phyloP scores from a whole-genome alignment of 1,140 invertebrate genomes.

The Lepidotrigona ventralis region DNA sequence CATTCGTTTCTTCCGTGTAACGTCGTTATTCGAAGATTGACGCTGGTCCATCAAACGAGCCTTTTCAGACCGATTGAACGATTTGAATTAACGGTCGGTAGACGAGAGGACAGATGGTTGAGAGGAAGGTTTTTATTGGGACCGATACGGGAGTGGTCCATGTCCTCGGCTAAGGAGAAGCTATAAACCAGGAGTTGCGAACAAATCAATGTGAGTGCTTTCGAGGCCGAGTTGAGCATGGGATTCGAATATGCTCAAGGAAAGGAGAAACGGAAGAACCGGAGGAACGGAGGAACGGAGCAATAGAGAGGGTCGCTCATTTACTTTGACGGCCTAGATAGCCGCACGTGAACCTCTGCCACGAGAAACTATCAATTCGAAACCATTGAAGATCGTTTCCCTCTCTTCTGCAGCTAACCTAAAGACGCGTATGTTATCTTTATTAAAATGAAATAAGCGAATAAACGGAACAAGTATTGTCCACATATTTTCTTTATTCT shows the following conservation, averaged over 20 bases:
- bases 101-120: background rate
- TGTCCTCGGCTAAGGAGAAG: conserved; percentile 54
- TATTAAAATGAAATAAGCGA: background rate
- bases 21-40: conserved; percentile 55
- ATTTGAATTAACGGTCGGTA: conserved; percentile 64
- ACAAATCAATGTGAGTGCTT: conserved; percentile 78
- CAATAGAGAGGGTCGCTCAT: conserved; percentile 51
- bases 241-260: conserved; percentile 15
- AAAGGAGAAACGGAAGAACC: conserved; percentile 30
- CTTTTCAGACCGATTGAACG: conserved; percentile 63
- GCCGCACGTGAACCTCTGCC: conserved; percentile 49
- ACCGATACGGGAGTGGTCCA: conserved; percentile 57
- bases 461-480: background rate
- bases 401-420: background rate
- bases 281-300: conserved; percentile 33
- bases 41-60: conserved; percentile 32
- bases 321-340: conserved; percentile 65
- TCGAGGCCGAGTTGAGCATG: conserved; percentile 10
- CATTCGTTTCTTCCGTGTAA: conserved; percentile 46
- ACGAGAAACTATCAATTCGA: conserved; percentile 65
- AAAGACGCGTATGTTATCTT: too few species aligned
- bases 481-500: background rate
- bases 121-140: conserved; percentile 54
- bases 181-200: conserved; percentile 75
- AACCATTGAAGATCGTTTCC: conserved; percentile 63